Percentiles rank a stretch among this genome's conserved stretches.
These are phyloP conservation scores for Nomada ferruginata DNA, from an alignment of 2,888 invertebrate species.

Conservation along the genomic window DNA sequence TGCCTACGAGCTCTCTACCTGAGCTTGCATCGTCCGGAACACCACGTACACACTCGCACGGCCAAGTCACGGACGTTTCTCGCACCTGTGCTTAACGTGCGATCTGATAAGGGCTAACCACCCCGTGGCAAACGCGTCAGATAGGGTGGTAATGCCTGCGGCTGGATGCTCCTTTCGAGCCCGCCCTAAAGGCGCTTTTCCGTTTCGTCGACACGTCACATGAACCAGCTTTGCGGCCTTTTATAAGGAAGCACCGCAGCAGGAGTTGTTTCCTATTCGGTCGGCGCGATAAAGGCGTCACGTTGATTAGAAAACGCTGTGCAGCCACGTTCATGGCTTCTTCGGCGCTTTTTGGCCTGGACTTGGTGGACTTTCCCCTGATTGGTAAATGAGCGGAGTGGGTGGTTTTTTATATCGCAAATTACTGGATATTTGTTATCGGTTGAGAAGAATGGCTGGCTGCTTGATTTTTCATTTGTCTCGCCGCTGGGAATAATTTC, in stretches of 20 bases:
- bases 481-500: too few relatives aligned
- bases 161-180: conserved; percentile 80
- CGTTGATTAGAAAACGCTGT: not conserved
- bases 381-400: not conserved
- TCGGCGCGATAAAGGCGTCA: conserved; percentile 22
- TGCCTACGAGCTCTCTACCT: conserved; percentile 21
- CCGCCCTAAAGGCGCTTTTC: conserved; percentile 76
- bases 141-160: conserved; percentile 78
- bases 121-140: conserved; percentile 70
- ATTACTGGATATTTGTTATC: too few relatives aligned
- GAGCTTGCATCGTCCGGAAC: not conserved
- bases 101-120: conserved; percentile 80
- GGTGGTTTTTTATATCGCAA: not conserved
- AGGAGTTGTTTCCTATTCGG: conserved; percentile 27
- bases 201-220: conserved; percentile 69
- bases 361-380: too few relatives aligned
- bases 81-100: conserved; percentile 76
- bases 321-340: not conserved
- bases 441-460: too few relatives aligned
- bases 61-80: conserved; percentile 59
- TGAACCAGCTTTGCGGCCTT: conserved; percentile 14
- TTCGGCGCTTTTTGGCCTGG: not conserved
- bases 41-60: not conserved
- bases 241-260: conserved; percentile 32
- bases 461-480: too few relatives aligned